Evolutionary conservation across 2,888 invertebrate species (phyloP).

Genomic region (Orgyia antiqua): DNA sequence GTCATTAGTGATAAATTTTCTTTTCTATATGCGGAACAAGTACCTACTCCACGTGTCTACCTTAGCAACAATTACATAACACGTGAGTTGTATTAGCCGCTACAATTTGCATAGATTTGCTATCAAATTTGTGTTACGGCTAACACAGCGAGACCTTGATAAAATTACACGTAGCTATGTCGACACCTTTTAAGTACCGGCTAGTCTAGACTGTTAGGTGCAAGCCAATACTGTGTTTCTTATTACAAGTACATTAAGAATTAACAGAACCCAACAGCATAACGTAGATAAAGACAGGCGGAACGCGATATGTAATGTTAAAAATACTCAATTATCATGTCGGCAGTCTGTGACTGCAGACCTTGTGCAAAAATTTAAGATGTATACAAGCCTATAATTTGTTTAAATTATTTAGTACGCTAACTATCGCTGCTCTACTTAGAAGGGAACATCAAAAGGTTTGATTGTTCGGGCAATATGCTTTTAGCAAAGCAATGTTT

Average conservation of each 20-base stretch:
- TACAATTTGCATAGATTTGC: constrained; percentile 33
- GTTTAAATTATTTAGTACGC: constrained; percentile 20
- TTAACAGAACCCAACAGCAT: constrained; percentile 30
- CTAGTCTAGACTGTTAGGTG: constrained; percentile 22
- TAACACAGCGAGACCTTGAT: constrained; percentile 26
- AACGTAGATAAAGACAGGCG: constrained; percentile 42
- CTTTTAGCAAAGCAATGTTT: constrained; percentile 42
- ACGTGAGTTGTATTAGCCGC: constrained; percentile 29
- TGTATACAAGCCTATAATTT: no score
- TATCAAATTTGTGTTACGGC: constrained; percentile 26
- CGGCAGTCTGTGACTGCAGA: constrained; percentile 14
- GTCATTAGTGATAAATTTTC: no score
- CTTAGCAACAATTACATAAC: constrained; percentile 23
- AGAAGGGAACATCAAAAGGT: constrained; percentile 23
- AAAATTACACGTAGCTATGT: constrained; percentile 18
- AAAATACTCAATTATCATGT: constrained; percentile 58
- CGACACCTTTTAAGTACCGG: constrained; percentile 18
- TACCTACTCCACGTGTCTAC: no score
- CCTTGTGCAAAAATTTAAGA: constrained; percentile 27
- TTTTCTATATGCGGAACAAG: no score
- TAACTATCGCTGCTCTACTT: constrained; percentile 45
- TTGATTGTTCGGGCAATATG: constrained; percentile 40
- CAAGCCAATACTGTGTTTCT: constrained; percentile 26
- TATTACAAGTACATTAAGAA: constrained; percentile 18
- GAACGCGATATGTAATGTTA: constrained; percentile 56